Evolutionary conservation across 1,140 invertebrate species (phyloP), one percentile per base, ranked within the genome.

Genomic region (Adoxophyes honmai): DNA sequence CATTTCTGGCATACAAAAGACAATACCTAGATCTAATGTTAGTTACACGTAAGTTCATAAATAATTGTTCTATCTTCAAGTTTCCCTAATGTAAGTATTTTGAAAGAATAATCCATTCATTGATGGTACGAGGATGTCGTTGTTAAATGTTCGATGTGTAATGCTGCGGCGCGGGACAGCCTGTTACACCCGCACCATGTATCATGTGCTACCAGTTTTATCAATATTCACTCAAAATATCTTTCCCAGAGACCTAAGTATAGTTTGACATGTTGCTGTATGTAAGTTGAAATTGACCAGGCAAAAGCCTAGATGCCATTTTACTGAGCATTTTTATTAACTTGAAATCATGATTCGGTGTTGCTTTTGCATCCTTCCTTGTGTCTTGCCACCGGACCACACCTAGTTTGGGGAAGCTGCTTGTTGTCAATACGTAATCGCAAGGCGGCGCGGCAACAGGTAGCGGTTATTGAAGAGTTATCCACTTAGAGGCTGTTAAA

Each of bases 11-110:
- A 88, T 88, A 86, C 79, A 86, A 88, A 88, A 86, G 86, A 88
- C 86, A 88, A 88, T 88, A 88, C 86, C 83, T 88, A 88, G 86
- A 84, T 86, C 81, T 88, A 88, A 86, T 78, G 72, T 85, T 88
- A 88, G 85, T 70, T 70, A 78, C 82, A 84, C 73, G 81, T 88
- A 88, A 86, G 83, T 81, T 86, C 81, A 83, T 86, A 78, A 81
- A 73, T 81, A 81, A 86, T 82, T 80, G 81, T 84, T 86, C 78
- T 84, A 81, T 83, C 80, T 85, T 86, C 85, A 86, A 86, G 76
- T 86, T 81, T 88, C 81, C 76, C 76, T 78, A 76, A 81, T 81
- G 64, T 88, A 88, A 84, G 83, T 85, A 79, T 84, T 74, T 86
- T 78, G 77, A 78, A 72, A 75, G 77, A 79, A 71, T 75, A 79